Conservation (phyloP, 2,888 invertebrate genomes). For the Stenodema calcarata region DNA sequence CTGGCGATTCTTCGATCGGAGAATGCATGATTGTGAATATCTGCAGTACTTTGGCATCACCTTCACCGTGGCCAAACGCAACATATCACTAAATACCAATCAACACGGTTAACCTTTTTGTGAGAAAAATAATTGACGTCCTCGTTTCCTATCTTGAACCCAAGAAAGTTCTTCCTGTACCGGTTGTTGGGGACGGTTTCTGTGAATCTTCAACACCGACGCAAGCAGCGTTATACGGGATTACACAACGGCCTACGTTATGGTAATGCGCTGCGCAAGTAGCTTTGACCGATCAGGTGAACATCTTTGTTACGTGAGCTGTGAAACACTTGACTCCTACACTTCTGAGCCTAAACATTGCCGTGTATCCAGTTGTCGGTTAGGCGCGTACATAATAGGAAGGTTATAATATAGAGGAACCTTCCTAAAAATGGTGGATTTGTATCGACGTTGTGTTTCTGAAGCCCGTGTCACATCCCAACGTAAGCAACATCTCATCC, state of each 20-base stretch:
- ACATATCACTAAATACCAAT: neutral
- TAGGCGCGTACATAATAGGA: too few species aligned
- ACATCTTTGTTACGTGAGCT: neutral
- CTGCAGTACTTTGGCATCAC: too few species aligned
- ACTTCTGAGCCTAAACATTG: neutral
- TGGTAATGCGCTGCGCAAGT: neutral
- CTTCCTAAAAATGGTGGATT: too few species aligned
- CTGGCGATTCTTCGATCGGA: too few species aligned
- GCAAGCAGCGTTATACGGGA: neutral
- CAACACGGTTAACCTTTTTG: neutral
- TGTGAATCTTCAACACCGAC: neutral
- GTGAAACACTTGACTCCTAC: neutral
- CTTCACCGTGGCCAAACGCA: too few species aligned
- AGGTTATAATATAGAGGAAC: too few species aligned
- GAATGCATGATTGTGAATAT: too few species aligned
- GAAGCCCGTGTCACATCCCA: too few species aligned
- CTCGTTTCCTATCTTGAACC: neutral
- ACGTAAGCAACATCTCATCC: too few species aligned
- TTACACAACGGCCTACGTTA: neutral
- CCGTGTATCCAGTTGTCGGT: neutral
- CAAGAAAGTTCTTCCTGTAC: neutral
- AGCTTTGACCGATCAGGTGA: neutral
- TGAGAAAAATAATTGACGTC: neutral
- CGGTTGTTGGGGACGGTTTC: neutral
- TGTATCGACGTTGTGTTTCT: too few species aligned